Evolutionary conservation across 2,888 invertebrate genomes (phyloP), one percentile per base, ranked within the genome.

Genomic region (Lobophora halterata): DNA sequence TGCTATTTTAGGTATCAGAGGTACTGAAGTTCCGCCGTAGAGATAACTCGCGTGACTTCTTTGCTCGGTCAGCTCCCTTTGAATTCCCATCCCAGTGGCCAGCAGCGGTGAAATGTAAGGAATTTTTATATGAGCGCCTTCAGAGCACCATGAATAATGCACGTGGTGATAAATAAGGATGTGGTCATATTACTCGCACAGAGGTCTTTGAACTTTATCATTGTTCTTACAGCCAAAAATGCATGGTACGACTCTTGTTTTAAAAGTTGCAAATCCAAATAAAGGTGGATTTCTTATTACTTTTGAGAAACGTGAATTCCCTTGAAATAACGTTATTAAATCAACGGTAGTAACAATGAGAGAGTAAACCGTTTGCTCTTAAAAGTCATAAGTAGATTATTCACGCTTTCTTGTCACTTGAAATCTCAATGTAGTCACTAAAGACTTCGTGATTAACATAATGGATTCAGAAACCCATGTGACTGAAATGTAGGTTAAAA

Each of bases 71-170:
- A n/a, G n/a, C n/a, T 30, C 49, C 58, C 56, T 61, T 55, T 48
- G 54, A 63, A 69, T 65, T 61, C 60, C 52, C 46, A 32, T 46
- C 52, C 57, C 55, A 45, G 48, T 45, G 58, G 57, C n/a, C n/a
- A n/a, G 61, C 61, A 64, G 46, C 58, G 53, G 59, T 54, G 61
- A 68, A 71, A 75, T 75, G 71, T 59, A 52, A 55, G 68, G 74
- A 74, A 71, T 79, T 79, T 78, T 78, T 73, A 77, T 75, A 65
- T 66, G 62, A 59, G 55, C 52, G 48, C 52, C 55, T 45, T 49
- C 61, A 55, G 58, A 65, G 61, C 62, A 62, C n/a, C 44, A 79
- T 81, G 79, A 80, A 82, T 82, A 76, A 83, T 82, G 75, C 68
- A 74, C 71, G 58, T 54, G 53, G 64, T 26, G 33, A 29, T 39